Conservation (phyloP, 2,113 vertebrate genomes). For the Scatophagus argus region DNA sequence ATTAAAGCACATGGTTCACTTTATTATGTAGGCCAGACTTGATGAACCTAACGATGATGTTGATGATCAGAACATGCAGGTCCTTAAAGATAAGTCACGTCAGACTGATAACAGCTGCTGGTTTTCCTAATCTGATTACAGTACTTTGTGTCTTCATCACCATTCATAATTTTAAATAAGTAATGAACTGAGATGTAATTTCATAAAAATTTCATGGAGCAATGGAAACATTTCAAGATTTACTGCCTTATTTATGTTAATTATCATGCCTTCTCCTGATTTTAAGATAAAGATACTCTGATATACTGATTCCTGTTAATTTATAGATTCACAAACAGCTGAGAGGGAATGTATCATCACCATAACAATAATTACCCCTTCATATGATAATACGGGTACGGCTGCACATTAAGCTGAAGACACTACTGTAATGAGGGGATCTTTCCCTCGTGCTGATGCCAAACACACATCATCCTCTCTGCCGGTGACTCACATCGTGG, state of each 20-base stretch:
- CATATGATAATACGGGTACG: slow-evolving; percentile 2
- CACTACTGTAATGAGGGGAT: slow-evolving; percentile 6
- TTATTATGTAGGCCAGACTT: background rate
- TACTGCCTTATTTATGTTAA: background rate
- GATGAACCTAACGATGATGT: background rate
- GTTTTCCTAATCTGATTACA: background rate
- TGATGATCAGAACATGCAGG: background rate
- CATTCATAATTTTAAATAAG: background rate
- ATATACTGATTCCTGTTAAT: background rate
- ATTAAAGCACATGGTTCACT: background rate
- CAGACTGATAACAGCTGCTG: background rate
- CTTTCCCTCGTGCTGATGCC: background rate
- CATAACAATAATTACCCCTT: slow-evolving; percentile 5
- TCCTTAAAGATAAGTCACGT: background rate
- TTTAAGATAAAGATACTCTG: background rate
- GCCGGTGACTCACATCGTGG: slow-evolving; percentile 24
- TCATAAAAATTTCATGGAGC: slow-evolving; percentile 16
- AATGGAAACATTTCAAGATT: background rate
- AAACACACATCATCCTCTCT: slow-evolving; percentile 10
- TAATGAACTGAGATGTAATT: background rate
- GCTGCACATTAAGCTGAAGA: background rate
- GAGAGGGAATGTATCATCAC: background rate
- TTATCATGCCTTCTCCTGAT: background rate
- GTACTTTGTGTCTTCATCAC: background rate
- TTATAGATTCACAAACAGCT: background rate